Evolutionary conservation across 2,113 vertebrate species (phyloP).

Genomic region (Donacobius atricapilla): DNA sequence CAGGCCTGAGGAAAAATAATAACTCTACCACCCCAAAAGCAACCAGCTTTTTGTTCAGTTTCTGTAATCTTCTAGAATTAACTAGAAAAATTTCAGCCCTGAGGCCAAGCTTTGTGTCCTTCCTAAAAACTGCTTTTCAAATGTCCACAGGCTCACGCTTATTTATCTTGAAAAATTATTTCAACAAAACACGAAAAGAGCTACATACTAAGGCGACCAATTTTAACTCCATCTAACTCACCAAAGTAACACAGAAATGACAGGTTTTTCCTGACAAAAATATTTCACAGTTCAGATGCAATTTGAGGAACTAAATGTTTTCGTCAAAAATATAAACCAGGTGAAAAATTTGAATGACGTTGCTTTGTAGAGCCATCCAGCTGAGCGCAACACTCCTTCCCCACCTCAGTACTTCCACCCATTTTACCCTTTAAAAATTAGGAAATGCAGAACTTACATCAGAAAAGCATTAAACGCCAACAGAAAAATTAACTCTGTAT

Average conservation of each 20-base stretch:
- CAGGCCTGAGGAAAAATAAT: not conserved
- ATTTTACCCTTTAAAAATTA: not conserved
- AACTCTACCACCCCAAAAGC: not conserved
- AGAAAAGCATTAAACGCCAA: not conserved
- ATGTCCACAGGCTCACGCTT: fast-evolving
- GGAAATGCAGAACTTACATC: not conserved
- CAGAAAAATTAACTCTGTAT: not conserved
- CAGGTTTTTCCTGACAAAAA: not conserved
- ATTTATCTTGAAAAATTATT: not conserved
- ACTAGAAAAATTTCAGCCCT: not conserved
- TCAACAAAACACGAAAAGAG: fast-evolving
- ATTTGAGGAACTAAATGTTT: not conserved
- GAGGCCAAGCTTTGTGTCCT: not conserved
- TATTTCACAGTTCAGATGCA: not conserved
- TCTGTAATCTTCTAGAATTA: not conserved
- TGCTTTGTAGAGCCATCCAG: not conserved
- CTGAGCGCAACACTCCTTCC: not conserved
- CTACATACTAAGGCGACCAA: not conserved
- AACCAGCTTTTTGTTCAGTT: not conserved
- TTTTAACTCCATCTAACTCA: not conserved
- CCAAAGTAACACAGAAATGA: not conserved
- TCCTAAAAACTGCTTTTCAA: not conserved
- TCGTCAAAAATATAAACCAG: not conserved
- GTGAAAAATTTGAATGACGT: not conserved
- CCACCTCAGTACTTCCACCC: not conserved